Conservation (phyloP, 1,140 invertebrate species). For the Drosophila triauraria region DNA sequence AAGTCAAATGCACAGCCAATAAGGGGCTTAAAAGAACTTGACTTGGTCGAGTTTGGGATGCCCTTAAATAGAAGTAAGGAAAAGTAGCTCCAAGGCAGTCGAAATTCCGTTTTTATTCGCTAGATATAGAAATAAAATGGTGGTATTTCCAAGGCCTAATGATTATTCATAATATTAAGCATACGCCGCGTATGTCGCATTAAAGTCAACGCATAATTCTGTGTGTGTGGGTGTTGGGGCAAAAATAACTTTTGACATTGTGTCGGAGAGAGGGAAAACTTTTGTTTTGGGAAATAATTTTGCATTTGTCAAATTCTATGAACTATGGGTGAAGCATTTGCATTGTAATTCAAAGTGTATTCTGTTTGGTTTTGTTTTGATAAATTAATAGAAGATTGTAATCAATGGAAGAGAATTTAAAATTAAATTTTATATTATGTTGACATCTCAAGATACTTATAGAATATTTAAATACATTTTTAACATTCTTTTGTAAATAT, state of each 20-base stretch:
- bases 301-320: constrained; percentile 11
- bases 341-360: background rate
- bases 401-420: background rate
- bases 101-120: background rate
- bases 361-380: background rate
- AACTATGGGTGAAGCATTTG: background rate
- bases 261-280: background rate
- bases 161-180: constrained; percentile 5
- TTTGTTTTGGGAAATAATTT: constrained; percentile 22
- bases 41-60: constrained; percentile 3
- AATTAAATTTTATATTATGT: too few species aligned
- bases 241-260: constrained; percentile 23
- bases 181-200: constrained; percentile 34
- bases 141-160: background rate
- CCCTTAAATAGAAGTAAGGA: constrained; percentile 1
- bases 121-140: background rate
- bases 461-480: too few species aligned
- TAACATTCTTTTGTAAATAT: too few species aligned
- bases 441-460: too few species aligned
- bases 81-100: constrained; percentile 14
- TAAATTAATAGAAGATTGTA: background rate
- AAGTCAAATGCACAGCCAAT: constrained; percentile 42
- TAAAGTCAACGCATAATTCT: constrained; percentile 23
- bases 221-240: background rate
- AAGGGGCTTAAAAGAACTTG: constrained; percentile 5